Evolutionary conservation across 2,113 vertebrate genomes (phyloP), one percentile per base, ranked within the genome.

Genomic region (Epinephelus fuscoguttatus): DNA sequence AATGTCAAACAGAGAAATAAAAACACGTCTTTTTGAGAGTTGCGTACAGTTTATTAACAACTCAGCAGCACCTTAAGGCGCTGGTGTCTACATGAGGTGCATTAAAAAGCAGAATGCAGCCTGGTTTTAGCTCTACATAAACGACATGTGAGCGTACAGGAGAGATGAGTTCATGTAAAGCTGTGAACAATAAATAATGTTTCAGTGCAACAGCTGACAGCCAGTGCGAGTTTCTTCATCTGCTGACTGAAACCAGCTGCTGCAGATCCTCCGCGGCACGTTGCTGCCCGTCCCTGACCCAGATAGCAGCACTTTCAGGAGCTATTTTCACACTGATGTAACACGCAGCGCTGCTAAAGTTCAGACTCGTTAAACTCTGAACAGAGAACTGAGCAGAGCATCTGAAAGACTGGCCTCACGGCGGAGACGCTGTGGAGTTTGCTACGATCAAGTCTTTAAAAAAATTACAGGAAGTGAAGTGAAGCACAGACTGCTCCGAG

Each of bases 241-340:
- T 30, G 55, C 63, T 37, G 70, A 76, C 66, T 30, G 68, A 33
- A 78, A 84, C 27, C 81, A 83, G 81, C 81, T 83, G 81, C 81
- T 72, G 74, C 67, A 40, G 57, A 27, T 56, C 57, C 49, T 70
- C 71, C 13, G 61, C 21, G 70, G 78, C 78, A 21, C 62, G 71
- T 37, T 19, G 72, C 64, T 49, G 72, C 80, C 50, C 50, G 52
- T 57, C 72, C 66, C 72, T 77, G 81, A 66, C 81, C 74, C 67
- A 72, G 42, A 83, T 66, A 71, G n/a, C 59, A 3, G 12, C 27
- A 12, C 59, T 49, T 66, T 80, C 52, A 67, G 57, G 42, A 25
- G 71, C 33, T 62, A 23, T 82, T 75, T 82, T 49, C 73, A 64
- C 66, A 21, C 73, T 6, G 80, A 57, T 49, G 64, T 11, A 70